phyloP scores from a whole-genome alignment of 1,140 invertebrate genomes.

The Drosophila mayri region DNA sequence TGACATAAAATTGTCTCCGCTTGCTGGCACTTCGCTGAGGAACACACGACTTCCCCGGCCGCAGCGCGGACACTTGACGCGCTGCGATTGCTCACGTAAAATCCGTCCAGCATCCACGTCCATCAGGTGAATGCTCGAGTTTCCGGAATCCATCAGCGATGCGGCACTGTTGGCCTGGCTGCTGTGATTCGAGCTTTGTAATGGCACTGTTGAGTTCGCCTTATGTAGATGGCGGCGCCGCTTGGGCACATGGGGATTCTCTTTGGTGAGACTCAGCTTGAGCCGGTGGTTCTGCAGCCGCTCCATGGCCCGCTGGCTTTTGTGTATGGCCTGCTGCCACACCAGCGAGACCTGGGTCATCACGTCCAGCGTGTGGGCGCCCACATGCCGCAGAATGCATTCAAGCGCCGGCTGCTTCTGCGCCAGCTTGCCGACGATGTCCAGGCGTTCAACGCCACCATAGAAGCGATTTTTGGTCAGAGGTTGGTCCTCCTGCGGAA shows the following conservation, averaged over 20 bases:
- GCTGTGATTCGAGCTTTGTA: constrained; percentile 63
- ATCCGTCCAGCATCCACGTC: constrained; percentile 40
- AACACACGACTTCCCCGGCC: constrained; percentile 63
- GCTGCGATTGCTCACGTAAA: constrained; percentile 57
- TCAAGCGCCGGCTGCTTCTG: constrained; percentile 60
- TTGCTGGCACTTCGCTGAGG: constrained; percentile 17
- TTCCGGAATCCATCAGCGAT: constrained; percentile 20
- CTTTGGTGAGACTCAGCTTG: constrained; percentile 65
- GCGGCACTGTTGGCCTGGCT: constrained; percentile 23
- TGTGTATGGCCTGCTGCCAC: constrained; percentile 55
- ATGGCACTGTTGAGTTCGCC: constrained; percentile 62
- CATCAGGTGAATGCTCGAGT: constrained; percentile 30
- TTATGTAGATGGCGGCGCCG: constrained; percentile 23
- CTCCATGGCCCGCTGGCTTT: constrained; percentile 35
- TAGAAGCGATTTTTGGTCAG: constrained; percentile 47
- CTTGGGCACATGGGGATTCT: constrained; percentile 52
- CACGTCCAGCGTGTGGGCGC: constrained; percentile 54
- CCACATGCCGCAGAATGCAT: constrained; percentile 55
- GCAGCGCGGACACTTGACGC: constrained; percentile 71
- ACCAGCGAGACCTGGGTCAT: constrained; percentile 61
- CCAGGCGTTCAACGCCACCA: constrained; percentile 58
- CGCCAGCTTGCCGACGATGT: constrained; percentile 57
- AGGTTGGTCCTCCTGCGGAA: constrained; percentile 22
- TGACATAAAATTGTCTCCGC: constrained; percentile 23
- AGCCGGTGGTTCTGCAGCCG: constrained; percentile 63